phyloP scores from a whole-genome alignment of 2,113 vertebrate species.

The Orcinus orca region DNA sequence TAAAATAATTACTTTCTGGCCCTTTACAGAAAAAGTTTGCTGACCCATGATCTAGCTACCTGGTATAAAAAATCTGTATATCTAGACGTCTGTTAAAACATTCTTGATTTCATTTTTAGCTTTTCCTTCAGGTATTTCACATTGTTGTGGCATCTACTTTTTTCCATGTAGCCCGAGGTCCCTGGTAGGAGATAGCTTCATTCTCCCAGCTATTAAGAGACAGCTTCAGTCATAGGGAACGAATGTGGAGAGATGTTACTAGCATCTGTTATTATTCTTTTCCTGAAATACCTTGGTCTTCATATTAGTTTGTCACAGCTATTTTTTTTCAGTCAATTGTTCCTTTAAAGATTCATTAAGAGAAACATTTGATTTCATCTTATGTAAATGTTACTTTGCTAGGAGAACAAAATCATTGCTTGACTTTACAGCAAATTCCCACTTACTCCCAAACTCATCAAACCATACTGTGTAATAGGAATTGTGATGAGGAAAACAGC shows the following conservation, averaged over 20 bases:
- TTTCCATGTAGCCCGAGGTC: background rate
- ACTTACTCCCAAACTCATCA: background rate
- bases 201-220: background rate
- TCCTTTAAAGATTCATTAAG: conserved; percentile 25
- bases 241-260: background rate
- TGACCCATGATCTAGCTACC: background rate
- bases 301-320: background rate
- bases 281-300: background rate
- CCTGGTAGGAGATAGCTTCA: background rate
- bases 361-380: background rate
- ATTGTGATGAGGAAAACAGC: background rate
- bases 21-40: background rate
- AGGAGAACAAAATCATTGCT: background rate
- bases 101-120: background rate
- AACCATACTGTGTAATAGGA: background rate
- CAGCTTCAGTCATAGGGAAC: background rate
- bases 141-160: background rate
- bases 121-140: background rate
- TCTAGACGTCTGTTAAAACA: background rate
- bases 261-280: background rate
- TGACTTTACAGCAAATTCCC: background rate
- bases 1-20: background rate
- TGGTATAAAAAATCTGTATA: background rate
- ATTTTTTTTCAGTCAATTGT: background rate
- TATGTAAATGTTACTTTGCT: conserved; percentile 16